These are phyloP conservation scores for Sebastes oblongus DNA, from an alignment of 2,797 vertebrate genomes.

Conservation along the genomic window DNA sequence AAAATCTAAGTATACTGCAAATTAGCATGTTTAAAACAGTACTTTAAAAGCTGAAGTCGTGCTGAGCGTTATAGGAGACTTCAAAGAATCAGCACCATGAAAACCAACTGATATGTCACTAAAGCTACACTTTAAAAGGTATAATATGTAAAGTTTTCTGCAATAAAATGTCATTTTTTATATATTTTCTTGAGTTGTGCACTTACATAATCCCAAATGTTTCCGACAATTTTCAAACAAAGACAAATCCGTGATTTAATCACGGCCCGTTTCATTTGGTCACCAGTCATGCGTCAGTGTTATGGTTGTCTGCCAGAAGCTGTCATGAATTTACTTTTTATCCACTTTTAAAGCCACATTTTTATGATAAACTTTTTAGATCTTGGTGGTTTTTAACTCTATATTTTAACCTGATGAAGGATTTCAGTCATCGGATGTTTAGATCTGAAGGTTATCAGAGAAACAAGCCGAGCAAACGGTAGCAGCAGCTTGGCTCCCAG, in stretches of 20 bases:
- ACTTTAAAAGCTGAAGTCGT: not conserved
- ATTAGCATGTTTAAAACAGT: not conserved
- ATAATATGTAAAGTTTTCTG: not conserved
- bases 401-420: not conserved
- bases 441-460: not conserved
- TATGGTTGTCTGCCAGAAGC: not conserved
- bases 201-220: not conserved
- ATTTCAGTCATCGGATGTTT: not conserved
- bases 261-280: not conserved
- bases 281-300: not conserved
- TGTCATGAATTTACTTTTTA: not conserved
- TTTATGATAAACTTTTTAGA: not conserved
- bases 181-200: not conserved
- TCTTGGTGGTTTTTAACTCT: not conserved
- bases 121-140: not conserved
- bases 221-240: too few relatives aligned
- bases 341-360: not conserved
- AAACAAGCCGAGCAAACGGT: not conserved
- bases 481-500: not conserved
- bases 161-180: not conserved
- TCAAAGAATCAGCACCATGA: not conserved
- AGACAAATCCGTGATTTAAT: too few relatives aligned
- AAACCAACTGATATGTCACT: not conserved
- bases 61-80: not conserved
- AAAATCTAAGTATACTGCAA: too few relatives aligned